A percentile compares a stretch with the other conserved stretches of the same genome.
Evolutionary conservation across 2,888 invertebrate genomes (phyloP).

Genomic region (Bugula neritina): DNA sequence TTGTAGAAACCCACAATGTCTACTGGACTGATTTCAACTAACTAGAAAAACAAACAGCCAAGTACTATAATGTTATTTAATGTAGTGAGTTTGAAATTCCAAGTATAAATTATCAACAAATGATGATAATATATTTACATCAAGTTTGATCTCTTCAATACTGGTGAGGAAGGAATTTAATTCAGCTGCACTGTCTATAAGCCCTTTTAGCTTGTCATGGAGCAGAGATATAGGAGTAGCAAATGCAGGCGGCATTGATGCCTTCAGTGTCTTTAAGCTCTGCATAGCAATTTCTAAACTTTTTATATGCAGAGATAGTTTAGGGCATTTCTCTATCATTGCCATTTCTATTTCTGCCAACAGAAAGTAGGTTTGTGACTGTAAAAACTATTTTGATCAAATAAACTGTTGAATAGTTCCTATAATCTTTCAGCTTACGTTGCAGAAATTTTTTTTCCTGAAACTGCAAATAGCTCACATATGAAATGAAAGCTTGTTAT

Average conservation of each 20-base stretch:
- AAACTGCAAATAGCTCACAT: too few relatives aligned
- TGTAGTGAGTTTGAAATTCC: too few relatives aligned
- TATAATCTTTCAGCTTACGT: too few relatives aligned
- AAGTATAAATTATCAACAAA: too few relatives aligned
- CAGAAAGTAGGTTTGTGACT: too few relatives aligned
- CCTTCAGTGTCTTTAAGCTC: background rate
- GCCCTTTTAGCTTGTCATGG: background rate
- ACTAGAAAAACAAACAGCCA: background rate
- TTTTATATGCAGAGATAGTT: background rate
- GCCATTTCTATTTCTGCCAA: conserved; percentile 3
- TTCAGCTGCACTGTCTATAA: conserved; percentile 14
- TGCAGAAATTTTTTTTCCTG: too few relatives aligned
- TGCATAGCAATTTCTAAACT: background rate
- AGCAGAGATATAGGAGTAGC: background rate
- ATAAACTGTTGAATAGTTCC: too few relatives aligned
- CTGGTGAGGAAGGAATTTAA: conserved; percentile 3
- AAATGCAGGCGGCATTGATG: background rate
- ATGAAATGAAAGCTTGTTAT: too few relatives aligned
- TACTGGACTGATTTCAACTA: background rate
- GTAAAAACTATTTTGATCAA: too few relatives aligned
- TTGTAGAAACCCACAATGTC: background rate
- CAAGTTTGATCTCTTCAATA: conserved; percentile 4
- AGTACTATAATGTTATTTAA: too few relatives aligned
- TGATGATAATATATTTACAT: conserved; percentile 9
- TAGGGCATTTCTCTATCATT: background rate